These are phyloP conservation scores for Sebastiscus albofasciatus DNA, from an alignment of 2,797 vertebrate genomes.

Conservation along the genomic window DNA sequence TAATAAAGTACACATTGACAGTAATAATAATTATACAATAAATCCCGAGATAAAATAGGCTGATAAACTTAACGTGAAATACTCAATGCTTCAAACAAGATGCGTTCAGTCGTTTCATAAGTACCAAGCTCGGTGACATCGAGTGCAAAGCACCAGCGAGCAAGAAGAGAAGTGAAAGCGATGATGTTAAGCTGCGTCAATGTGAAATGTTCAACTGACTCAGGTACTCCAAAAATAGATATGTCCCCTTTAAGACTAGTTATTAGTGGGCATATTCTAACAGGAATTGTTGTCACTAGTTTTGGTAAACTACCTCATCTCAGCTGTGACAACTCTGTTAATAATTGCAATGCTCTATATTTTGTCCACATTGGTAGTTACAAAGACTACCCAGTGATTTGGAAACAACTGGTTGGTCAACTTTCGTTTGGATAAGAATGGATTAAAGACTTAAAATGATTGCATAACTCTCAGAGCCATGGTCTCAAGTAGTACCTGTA, in stretches of 20 bases:
- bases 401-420: not conserved
- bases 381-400: not conserved
- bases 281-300: not conserved
- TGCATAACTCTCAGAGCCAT: not conserved
- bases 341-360: not conserved
- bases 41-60: not conserved
- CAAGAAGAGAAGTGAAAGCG: not conserved
- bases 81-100: not conserved
- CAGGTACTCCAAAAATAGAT: not conserved
- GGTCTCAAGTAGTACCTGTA: not conserved
- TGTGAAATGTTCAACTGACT: not conserved
- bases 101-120: not conserved
- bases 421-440: not conserved
- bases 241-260: not conserved
- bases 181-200: not conserved
- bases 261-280: not conserved
- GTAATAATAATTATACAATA: not conserved
- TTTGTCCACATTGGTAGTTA: not conserved
- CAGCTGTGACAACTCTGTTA: not conserved
- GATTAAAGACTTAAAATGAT: not conserved
- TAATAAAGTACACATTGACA: not conserved
- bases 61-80: not conserved
- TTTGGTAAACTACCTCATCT: not conserved
- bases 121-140: not conserved
- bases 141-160: not conserved